A percentile compares a stretch with the other conserved stretches of the same genome.
These are phyloP conservation scores for Macrosiphum euphorbiae DNA, from an alignment of 2,888 invertebrate genomes.

Conservation along the genomic window DNA sequence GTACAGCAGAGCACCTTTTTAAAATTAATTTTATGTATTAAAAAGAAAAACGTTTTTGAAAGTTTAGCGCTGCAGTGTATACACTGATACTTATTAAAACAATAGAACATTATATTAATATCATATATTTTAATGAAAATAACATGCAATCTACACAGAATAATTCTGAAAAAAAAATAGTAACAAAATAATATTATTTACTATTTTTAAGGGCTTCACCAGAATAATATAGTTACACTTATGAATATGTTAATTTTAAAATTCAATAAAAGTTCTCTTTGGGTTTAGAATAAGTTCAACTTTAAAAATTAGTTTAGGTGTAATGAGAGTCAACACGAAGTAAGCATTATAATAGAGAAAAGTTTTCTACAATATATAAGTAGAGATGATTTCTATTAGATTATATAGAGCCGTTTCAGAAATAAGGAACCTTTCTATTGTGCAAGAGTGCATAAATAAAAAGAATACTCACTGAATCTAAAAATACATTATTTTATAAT, in stretches of 20 bases:
- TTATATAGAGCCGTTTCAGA: background rate
- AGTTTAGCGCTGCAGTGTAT: background rate
- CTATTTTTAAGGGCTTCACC: background rate
- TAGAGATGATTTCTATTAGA: background rate
- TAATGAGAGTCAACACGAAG: background rate
- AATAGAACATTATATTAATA: background rate
- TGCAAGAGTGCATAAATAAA: background rate
- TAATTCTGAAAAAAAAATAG: background rate
- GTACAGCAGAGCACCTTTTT: too few species aligned
- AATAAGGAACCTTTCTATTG: background rate
- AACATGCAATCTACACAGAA: background rate
- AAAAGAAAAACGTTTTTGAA: background rate
- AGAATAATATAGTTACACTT: background rate
- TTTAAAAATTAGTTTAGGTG: constrained; percentile 29
- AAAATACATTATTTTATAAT: background rate
- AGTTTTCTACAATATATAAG: constrained; percentile 15
- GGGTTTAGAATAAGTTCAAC: background rate
- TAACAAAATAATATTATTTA: background rate
- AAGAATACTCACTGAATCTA: background rate
- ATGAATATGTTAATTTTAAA: background rate
- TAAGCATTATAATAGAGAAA: background rate
- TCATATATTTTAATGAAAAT: background rate
- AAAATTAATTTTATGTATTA: background rate
- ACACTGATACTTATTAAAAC: background rate
- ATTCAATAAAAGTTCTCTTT: background rate